Evolutionary conservation across 2,113 vertebrate species (phyloP), one percentile per base, ranked within the genome.

Genomic region (Eudyptes chrysolophus): DNA sequence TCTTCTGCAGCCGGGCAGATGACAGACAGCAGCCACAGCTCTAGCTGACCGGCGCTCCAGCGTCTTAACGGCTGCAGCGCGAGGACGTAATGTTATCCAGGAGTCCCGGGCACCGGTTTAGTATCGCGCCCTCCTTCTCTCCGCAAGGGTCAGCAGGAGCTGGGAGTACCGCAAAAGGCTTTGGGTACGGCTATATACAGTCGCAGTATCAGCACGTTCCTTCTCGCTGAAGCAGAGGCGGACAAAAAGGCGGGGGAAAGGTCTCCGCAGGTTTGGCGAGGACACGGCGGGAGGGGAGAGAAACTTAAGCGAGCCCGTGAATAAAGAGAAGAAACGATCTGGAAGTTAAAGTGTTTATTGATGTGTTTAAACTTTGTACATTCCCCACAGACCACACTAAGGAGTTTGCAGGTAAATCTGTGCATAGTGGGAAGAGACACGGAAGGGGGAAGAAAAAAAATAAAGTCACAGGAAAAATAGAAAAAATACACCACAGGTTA

Each of bases 321-420:
- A 97, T 61, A 69, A 98, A 81, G 87, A 94, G 61, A 87, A 44
- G 79, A 87, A 72, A 34, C 98, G 1, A 42, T 60, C 92, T 98
- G 99, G 99, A 99, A 99, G 99, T 99, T 99, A 98, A 98, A 98
- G 99, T 99, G 97, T 99, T 99, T 99, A 99, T 99, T 99, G 98
- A 99, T 98, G 99, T 99, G 98, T 99, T 99, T 98, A 96, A 98
- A 98, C 97, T 98, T 98, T 98, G 97, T 98, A 98, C 98, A 98
- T 98, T 98, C 98, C 98, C 98, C 98, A 98, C 98, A 99, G 98
- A 98, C 98, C 98, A 99, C 98, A 99, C 98, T 98, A 99, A 99
- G 98, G 98, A 98, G 98, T 99, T 98, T 99, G 98, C 98, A 98
- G 98, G 98, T 98, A 97, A 98, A 98, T 98, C 98, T 99, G 99